Evolutionary conservation across 53 echinoderm and acorn worm species (phyloP), one percentile per base, ranked within the genome.

Genomic region (Actinopyga echinites): DNA sequence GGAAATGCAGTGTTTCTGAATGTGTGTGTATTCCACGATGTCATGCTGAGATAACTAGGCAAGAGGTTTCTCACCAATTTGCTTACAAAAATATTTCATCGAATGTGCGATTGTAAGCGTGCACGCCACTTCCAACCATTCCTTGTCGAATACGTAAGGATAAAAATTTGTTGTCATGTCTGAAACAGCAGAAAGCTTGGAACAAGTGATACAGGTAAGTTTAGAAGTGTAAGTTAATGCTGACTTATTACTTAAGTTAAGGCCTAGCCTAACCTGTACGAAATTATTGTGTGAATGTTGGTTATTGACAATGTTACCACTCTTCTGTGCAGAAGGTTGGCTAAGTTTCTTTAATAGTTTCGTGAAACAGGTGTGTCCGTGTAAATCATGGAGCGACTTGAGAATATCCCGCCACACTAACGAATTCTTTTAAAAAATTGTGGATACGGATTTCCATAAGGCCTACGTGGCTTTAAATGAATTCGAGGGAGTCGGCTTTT

Each of bases 161-260:
- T 21, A 20, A 13, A 49, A 13, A 49, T 49, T 49, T 49, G 68
- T 49, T 49, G 68, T 37, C 68, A 87, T 87, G 87, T 87, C 87
- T 57, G 88, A 86, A 57, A 84, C 42, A 82, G 95, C 93, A 35
- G 91, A 91, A 74, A 89, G 93, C 26, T 64, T 95, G 36, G 95
- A 95, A 82, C 79, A 89, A 82, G 93, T 95, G 2, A 95, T 95
- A 54, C 95, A 95, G 95, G 95, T 95, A 79, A 74, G 82, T 30
- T 37, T 5, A 25, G 35, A 8, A 31, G 28, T 30, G n/a, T n/a
- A n/a, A n/a, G n/a, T n/a, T n/a, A n/a, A n/a, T n/a, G n/a, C n/a
- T n/a, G n/a, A n/a, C n/a, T n/a, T n/a, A n/a, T n/a, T n/a, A n/a
- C n/a, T n/a, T n/a, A n/a, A n/a, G n/a, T n/a, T n/a, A n/a, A n/a